Base-by-base conservation (phyloP, 1,140 invertebrate species). In the Calosoma granatense region DNA sequence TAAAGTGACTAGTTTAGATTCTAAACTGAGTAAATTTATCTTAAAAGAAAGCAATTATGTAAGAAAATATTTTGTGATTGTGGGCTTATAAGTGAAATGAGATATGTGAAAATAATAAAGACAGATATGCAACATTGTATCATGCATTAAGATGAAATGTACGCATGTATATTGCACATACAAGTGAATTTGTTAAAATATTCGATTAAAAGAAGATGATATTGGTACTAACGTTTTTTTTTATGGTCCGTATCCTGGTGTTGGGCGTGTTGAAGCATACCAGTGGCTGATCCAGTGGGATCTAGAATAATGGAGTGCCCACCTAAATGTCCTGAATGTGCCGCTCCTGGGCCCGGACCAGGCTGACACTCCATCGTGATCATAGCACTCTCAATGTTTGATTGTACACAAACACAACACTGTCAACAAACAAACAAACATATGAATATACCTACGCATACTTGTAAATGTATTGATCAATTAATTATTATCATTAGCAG, bases 301-400 rank as follows among this genome's bases (percentile, higher is more conserved):
- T 72, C 70, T 57, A 72, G 59, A 63, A 72, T 66, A 67, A 72
- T 72, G 69, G 70, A 70, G 70, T 72, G 70, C 62, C 70, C 70
- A 61, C 69, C 70, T 66, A 71, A 64, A 64, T 70, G 70, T 55
- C 65, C 70, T 51, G 66, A 67, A 61, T 71, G 70, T 64, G 68
- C 67, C 41, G 41, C 41, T 17, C 41, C 41, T 47, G 41, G 41
- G 41, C 41, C 41, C 17, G 41, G 6, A 55, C 68, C 70, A 64
- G 70, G 68, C 61, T 71, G 70, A 63, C 70, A 71, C 68, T 71
- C 70, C 70, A 71, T 71, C 63, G 68, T 71, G 64, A 71, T 71
- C 70, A 71, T 71, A 64, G 63, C 67, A 61, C 63, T 59, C 61
- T 64, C 63, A 62, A 62, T 60, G 60, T 57, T 56, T 64, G 64